A percentile compares a stretch with the other conserved stretches of the same genome.
Evolutionary conservation across 1,140 invertebrate species (phyloP).

Genomic region (Orchesella cincta): DNA sequence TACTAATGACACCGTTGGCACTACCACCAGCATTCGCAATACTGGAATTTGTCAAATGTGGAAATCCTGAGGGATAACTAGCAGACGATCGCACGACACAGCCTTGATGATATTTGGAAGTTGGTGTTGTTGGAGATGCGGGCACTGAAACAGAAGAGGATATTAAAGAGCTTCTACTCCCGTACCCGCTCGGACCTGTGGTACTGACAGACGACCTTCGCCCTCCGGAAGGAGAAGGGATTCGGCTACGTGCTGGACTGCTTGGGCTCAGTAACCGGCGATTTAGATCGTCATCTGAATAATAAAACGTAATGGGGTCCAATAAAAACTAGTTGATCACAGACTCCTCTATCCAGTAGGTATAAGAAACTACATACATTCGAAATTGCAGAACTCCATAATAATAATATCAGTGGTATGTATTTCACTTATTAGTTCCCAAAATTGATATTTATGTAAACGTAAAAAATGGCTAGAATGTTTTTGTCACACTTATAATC

Average conservation of each 20-base stretch:
- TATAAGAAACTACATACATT: too few species aligned
- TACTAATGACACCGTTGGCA: not conserved
- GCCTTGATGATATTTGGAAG: conserved; percentile 36
- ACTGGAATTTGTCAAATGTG: conserved; percentile 15
- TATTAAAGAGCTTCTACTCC: conserved; percentile 27
- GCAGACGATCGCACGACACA: conserved; percentile 35
- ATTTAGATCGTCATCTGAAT: not conserved
- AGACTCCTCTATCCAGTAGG: too few species aligned
- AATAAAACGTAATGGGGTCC: not conserved
- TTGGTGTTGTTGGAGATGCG: conserved; percentile 36
- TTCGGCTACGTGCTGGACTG: conserved; percentile 9
- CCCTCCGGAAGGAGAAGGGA: conserved; percentile 26
- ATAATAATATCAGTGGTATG: not conserved
- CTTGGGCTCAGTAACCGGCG: conserved; percentile 22
- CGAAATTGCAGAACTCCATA: too few species aligned
- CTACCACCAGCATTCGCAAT: not conserved
- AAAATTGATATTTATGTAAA: not conserved
- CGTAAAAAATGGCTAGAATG: not conserved
- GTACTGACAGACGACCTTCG: conserved; percentile 32
- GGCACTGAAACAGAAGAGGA: conserved; percentile 35
- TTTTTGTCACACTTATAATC: too few species aligned
- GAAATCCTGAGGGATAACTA: conserved; percentile 34
- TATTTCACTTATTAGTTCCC: not conserved
- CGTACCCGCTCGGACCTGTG: conserved; percentile 20
- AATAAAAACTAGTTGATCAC: not conserved